phyloP scores from a whole-genome alignment of 2,113 vertebrate genomes.

The Calyptommatus sinebrachiatus region DNA sequence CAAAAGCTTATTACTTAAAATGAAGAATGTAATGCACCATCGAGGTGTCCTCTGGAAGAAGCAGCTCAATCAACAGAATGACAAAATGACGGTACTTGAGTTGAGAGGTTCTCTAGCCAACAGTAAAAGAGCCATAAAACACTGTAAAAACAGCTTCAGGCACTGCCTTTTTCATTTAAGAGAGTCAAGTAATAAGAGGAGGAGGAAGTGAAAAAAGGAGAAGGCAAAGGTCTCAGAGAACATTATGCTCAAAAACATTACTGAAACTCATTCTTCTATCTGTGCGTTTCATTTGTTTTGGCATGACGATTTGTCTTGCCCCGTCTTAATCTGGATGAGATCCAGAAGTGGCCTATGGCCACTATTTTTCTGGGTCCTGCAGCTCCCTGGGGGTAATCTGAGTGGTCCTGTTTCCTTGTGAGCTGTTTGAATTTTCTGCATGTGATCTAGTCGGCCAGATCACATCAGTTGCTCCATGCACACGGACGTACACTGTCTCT shows the following conservation, averaged over 20 bases:
- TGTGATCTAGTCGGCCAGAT: too few relatives aligned
- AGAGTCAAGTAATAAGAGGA: background rate
- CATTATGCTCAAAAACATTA: background rate
- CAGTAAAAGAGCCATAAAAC: constrained; percentile 46
- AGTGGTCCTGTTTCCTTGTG: too few relatives aligned
- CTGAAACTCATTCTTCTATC: too few relatives aligned
- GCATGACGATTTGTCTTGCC: background rate
- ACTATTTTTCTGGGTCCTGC: too few relatives aligned
- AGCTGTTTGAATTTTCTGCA: too few relatives aligned
- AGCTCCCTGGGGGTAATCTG: too few relatives aligned
- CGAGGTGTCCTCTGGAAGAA: constrained; percentile 38
- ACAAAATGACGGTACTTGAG: constrained; percentile 34
- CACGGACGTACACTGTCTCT: too few relatives aligned
- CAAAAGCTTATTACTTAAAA: constrained; percentile 44
- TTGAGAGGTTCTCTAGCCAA: constrained; percentile 35
- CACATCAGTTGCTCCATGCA: too few relatives aligned
- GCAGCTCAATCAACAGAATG: constrained; percentile 42
- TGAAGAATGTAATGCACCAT: constrained; percentile 27
- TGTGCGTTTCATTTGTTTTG: too few relatives aligned
- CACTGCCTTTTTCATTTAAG: background rate
- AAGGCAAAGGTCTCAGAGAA: background rate
- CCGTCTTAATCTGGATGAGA: background rate
- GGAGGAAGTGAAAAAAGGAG: too few relatives aligned
- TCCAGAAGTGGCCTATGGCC: too few relatives aligned
- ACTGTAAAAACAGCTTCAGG: constrained; percentile 29